Evolutionary conservation across 2,888 invertebrate species (phyloP), one percentile per base, ranked within the genome.

Genomic region (Magallana nippona): DNA sequence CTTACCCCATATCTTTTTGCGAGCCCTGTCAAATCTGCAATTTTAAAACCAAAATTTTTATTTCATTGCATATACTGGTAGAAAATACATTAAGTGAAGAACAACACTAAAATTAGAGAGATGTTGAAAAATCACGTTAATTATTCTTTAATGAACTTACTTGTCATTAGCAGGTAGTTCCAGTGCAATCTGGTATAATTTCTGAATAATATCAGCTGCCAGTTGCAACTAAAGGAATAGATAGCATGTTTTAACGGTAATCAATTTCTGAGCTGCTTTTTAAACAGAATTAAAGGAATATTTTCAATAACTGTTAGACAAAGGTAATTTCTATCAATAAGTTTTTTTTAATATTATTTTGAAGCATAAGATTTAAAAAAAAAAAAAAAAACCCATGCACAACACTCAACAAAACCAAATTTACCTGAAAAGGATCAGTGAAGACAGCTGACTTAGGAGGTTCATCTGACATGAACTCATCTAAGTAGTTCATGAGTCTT

Each of bases 161-260:
- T 97, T 97, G 85, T 97, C 97, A 0, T 97, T 97, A 0, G 96
- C 95, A 0, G 98, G 98, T 71, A 99, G 95, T 95, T 99, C 99
- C 95, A 99, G 98, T 0, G 98, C 97, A 89, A 99, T 98, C 27
- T 98, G 96, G 93, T 98, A 97, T 1, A 99, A 95, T 94, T 99
- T 99, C 94, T 99, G 98, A 90, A 99, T 98, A 5, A 99, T 96
- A 95, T 99, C 98, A 13, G 99, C 99, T 27, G 99, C 98, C 95
- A 99, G 97, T 93, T 97, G 80, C 27, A 80, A 58, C 80, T 80
- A 22, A 11, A 80, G 57, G 13, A 80, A 57, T 57, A 13, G 13
- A 56, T 11, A 55, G 2, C 15, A 79, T n/a, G 8, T 11, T n/a
- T 13, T 55, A 17, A 44, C 79, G n/a, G 19, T 13, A 55, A n/a